phyloP scores from a whole-genome alignment of 2,113 vertebrate genomes.

The Pelobates fuscus region DNA sequence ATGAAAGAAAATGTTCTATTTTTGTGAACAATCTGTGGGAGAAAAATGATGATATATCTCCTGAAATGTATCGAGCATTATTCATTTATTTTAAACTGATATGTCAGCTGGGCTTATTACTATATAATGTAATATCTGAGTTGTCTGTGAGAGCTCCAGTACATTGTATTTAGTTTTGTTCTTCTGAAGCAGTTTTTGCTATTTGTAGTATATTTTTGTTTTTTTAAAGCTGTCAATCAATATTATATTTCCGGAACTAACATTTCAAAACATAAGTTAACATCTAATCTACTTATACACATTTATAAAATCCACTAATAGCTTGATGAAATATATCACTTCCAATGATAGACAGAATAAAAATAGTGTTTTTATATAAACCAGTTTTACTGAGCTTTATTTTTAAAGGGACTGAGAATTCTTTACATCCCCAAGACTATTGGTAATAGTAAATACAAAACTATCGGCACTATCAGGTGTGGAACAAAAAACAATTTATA shows the following conservation, averaged over 20 bases:
- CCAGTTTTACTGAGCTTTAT: too few relatives aligned
- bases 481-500: too few relatives aligned
- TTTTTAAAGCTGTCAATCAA: background rate
- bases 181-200: background rate
- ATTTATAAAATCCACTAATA: too few relatives aligned
- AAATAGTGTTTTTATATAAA: too few relatives aligned
- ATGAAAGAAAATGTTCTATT: conserved; percentile 38
- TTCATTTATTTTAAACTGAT: background rate
- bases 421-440: too few relatives aligned
- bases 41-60: conserved; percentile 21
- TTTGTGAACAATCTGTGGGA: conserved; percentile 33
- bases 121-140: background rate
- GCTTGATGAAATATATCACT: too few relatives aligned
- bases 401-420: too few relatives aligned
- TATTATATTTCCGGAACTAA: background rate
- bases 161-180: background rate
- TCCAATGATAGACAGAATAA: too few relatives aligned
- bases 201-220: background rate
- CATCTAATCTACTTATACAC: background rate
- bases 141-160: background rate
- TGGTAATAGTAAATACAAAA: too few relatives aligned
- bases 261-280: background rate
- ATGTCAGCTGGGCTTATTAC: background rate
- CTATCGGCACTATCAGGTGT: too few relatives aligned
- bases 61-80: background rate